phyloP scores from a whole-genome alignment of 2,113 vertebrate species.

The Tretioscincus oriximinensis region DNA sequence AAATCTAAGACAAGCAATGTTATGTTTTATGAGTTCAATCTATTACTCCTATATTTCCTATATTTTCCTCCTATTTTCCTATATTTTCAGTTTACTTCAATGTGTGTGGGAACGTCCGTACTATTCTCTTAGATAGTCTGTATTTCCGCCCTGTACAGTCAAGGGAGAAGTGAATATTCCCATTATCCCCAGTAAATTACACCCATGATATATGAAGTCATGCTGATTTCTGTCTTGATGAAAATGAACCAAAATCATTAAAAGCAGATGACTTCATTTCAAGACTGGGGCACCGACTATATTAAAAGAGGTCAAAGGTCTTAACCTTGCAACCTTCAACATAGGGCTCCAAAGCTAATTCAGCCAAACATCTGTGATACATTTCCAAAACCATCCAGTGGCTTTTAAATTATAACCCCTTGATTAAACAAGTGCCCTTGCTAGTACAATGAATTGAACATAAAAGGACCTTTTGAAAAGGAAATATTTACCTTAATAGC shows the following conservation, averaged over 20 bases:
- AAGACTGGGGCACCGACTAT: slow-evolving; percentile 55
- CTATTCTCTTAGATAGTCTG: slow-evolving; percentile 40
- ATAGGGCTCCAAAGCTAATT: slow-evolving; percentile 31
- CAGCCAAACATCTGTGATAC: slow-evolving; percentile 53
- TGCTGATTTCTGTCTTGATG: slow-evolving; percentile 67
- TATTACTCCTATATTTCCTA: slow-evolving; percentile 36
- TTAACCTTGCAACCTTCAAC: slow-evolving; percentile 58
- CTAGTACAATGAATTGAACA: slow-evolving; percentile 27
- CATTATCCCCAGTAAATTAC: slow-evolving; percentile 47
- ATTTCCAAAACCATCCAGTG: slow-evolving; percentile 46
- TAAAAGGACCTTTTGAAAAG: slow-evolving; percentile 8
- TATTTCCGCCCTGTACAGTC: slow-evolving; percentile 41
- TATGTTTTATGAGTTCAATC: slow-evolving; percentile 46
- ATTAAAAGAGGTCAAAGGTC: slow-evolving; percentile 66
- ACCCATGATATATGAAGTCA: slow-evolving; percentile 56
- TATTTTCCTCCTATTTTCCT: slow-evolving; percentile 49
- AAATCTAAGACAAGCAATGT: slow-evolving; percentile 30
- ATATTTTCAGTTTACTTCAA: slow-evolving; percentile 39
- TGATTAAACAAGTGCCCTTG: slow-evolving; percentile 14
- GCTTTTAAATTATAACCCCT: slow-evolving; percentile 43
- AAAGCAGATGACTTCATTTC: slow-evolving; percentile 64
- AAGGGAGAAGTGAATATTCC: slow-evolving; percentile 46
- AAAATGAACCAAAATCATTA: slow-evolving; percentile 63
- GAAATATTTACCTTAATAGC: slow-evolving; percentile 18
- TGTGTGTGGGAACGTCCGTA: slow-evolving; percentile 27